Conservation (phyloP, 2,797 vertebrate genomes). For the Petrocephalus sullivani region DNA sequence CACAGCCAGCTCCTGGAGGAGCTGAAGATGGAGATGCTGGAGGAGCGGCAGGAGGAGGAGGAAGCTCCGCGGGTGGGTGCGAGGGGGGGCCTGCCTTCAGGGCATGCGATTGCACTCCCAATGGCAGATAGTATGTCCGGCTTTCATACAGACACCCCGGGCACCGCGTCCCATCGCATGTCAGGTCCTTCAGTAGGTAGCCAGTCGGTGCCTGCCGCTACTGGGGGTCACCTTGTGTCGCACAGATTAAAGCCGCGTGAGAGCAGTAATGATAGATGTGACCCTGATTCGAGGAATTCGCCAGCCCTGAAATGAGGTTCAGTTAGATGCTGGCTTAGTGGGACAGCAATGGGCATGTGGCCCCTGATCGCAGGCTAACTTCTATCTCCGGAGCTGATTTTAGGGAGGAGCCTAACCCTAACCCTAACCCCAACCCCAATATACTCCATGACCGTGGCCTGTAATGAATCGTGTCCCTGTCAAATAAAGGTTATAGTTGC, state of each 20-base stretch:
- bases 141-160: neutral
- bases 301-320: neutral
- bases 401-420: neutral
- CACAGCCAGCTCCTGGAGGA: slow-evolving; percentile 95
- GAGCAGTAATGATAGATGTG: neutral
- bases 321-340: neutral
- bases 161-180: neutral
- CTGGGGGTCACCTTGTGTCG: neutral
- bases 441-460: neutral
- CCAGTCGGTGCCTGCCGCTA: neutral
- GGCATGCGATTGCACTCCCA: neutral
- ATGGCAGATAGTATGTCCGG: neutral
- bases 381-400: neutral
- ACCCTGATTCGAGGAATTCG: neutral
- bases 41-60: slow-evolving; percentile 84
- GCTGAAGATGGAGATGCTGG: slow-evolving; percentile 91
- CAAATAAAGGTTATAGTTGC: neutral
- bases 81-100: neutral
- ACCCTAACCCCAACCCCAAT: neutral
- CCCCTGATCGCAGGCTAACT: neutral
- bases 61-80: slow-evolving; percentile 27
- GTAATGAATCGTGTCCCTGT: neutral
- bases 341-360: neutral
- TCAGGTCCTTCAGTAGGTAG: neutral
- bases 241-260: neutral